Evolutionary conservation across 1,140 invertebrate genomes (phyloP).

Genomic region (Lepidurus couesii): DNA sequence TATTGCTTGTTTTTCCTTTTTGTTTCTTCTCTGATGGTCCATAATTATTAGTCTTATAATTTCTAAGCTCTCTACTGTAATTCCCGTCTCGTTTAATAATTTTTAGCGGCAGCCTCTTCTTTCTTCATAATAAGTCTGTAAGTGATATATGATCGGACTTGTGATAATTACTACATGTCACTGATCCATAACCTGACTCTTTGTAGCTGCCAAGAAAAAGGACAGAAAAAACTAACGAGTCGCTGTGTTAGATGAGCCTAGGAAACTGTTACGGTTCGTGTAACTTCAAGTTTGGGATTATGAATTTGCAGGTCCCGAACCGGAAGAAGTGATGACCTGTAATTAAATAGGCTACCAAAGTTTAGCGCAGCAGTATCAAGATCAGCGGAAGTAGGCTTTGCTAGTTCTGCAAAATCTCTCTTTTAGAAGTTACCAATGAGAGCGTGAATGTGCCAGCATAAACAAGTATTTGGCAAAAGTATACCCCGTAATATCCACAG

Average conservation of each 20-base stretch:
- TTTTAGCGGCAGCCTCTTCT: background rate
- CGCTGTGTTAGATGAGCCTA: background rate
- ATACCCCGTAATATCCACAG: too few species aligned
- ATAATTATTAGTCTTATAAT: background rate
- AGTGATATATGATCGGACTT: constrained; percentile 15
- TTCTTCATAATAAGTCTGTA: constrained; percentile 16
- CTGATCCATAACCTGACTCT: constrained; percentile 19
- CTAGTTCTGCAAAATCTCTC: too few species aligned
- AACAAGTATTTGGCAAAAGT: too few species aligned
- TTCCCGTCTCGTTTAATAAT: background rate
- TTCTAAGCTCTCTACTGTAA: constrained; percentile 11
- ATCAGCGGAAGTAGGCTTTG: too few species aligned
- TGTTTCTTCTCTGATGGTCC: background rate
- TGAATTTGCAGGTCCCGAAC: too few species aligned
- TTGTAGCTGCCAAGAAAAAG: background rate
- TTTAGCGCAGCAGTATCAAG: too few species aligned
- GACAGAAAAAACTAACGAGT: background rate
- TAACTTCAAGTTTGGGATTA: too few species aligned
- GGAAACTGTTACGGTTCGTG: too few species aligned
- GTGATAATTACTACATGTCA: constrained; percentile 7
- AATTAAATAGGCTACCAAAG: too few species aligned
- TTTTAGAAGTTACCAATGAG: too few species aligned
- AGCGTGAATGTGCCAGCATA: too few species aligned
- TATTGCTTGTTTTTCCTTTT: constrained; percentile 2
- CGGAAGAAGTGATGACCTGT: too few species aligned